Base-by-base conservation (phyloP, 2,113 vertebrate genomes). In the Paedocypris sp. region DNA sequence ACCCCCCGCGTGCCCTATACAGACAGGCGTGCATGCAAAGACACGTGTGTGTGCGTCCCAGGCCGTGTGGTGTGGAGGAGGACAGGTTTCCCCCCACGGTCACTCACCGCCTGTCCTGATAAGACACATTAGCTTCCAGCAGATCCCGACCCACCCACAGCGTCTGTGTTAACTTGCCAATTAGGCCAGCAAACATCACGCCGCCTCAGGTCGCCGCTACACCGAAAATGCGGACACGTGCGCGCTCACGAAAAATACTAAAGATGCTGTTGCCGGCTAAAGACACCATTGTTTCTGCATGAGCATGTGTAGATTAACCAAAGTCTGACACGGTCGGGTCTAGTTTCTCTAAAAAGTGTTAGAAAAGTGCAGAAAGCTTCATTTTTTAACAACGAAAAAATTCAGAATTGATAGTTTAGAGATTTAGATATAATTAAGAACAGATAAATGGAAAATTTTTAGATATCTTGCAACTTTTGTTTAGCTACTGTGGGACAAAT, bases 111-210 rank as follows among this genome's bases (percentile, higher is more conserved):
- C 54, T 43, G 54, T 43, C 38, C 54, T 45, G 54, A 58, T 58
- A 58, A 58, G 39, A 58, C 26, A 58, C 39, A 58, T 42, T 29
- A 43, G 39, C 54, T 58, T 29, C 54, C 18, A 45, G 39, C 38
- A 64, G 64, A 77, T 79, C 62, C 16, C 16, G 29, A 43, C 26
- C 74, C 68, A 65, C 72, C 66, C 70, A 76, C 68, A 56, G 62
- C 67, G 64, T 54, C 43, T 49, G 74, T 73, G 77, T 77, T 73
- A 79, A 75, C 70, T 70, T 61, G 62, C 78, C 74, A 80, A 82
- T 82, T 82, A 80, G 71, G 66, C 28, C 39, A 62, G 71, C 62
- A 76, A 71, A 58, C 64, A 63, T 46, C 60, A 56, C 61, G 39
- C 69, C 59, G 69, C 18, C 46, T 46, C 65, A 54, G 48, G 60